Evolutionary conservation across 2,113 vertebrate genomes (phyloP).

Genomic region (Corvus cornix): DNA sequence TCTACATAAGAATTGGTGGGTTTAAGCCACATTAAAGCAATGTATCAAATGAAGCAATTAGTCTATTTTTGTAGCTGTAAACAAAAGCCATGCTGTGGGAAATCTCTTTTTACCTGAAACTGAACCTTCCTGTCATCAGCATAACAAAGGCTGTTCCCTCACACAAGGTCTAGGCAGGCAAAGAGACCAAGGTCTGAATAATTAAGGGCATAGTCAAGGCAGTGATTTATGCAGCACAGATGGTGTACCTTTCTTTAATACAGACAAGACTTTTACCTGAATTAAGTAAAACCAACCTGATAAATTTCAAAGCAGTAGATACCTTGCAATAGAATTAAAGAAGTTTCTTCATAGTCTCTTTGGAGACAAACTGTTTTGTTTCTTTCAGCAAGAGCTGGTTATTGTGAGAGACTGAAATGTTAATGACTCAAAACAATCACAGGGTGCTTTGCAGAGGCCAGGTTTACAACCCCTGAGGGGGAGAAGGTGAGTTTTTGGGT

Average conservation of each 20-base stretch:
- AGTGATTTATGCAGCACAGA: not conserved
- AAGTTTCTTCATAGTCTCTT: not conserved
- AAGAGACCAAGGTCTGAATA: not conserved
- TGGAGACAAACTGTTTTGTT: not conserved
- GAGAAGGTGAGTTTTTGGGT: not conserved
- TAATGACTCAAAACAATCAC: not conserved
- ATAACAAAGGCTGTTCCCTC: not conserved
- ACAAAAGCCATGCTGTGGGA: not conserved
- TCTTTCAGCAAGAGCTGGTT: not conserved
- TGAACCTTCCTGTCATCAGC: not conserved
- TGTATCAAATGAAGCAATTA: not conserved
- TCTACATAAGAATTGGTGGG: fast-evolving
- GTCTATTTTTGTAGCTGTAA: not conserved
- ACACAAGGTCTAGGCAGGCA: not conserved
- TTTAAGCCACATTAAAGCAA: not conserved
- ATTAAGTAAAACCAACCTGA: not conserved
- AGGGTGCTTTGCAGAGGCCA: not conserved
- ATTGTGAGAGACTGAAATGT: not conserved
- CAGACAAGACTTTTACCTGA: not conserved
- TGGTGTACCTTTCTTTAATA: not conserved
- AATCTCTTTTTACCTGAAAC: not conserved
- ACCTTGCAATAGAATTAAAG: not conserved
- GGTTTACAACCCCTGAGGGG: fast-evolving
- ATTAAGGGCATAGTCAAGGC: not conserved
- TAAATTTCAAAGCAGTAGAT: not conserved